A percentile compares a stretch with the other conserved stretches of the same genome.
Evolutionary conservation across 2,113 vertebrate genomes (phyloP).

Genomic region (Neogobius melanostomus): DNA sequence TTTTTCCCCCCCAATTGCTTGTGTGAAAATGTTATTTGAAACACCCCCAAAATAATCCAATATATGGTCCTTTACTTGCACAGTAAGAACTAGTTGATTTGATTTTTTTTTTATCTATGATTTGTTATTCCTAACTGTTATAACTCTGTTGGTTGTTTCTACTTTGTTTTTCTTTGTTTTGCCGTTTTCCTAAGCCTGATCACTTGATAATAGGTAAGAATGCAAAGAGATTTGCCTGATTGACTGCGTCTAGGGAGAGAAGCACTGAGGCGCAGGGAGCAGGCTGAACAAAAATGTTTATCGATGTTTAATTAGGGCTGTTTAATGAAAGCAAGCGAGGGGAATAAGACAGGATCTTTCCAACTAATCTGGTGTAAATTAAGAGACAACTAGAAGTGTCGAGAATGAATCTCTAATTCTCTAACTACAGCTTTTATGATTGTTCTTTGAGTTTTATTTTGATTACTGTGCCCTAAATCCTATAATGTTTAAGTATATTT

Average conservation of each 20-base stretch:
- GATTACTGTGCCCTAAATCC: too few relatives aligned
- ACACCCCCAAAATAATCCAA: too few relatives aligned
- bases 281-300: slow-evolving; percentile 7
- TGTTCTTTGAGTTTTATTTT: too few relatives aligned
- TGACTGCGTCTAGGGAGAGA: background rate
- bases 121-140: background rate
- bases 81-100: background rate
- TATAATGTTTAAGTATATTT: too few relatives aligned
- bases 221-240: background rate
- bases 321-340: background rate
- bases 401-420: background rate
- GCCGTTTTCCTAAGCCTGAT: background rate
- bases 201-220: background rate
- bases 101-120: background rate
- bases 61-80: too few relatives aligned
- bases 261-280: background rate
- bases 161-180: background rate
- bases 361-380: background rate
- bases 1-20: too few relatives aligned
- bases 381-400: background rate
- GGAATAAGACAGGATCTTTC: background rate
- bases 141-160: background rate
- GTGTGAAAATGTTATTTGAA: too few relatives aligned
- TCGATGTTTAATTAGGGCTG: slow-evolving; percentile 5
- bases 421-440: too few relatives aligned